phyloP scores from a whole-genome alignment of 2,113 vertebrate species.

The Serranochromis macrocephalus region DNA sequence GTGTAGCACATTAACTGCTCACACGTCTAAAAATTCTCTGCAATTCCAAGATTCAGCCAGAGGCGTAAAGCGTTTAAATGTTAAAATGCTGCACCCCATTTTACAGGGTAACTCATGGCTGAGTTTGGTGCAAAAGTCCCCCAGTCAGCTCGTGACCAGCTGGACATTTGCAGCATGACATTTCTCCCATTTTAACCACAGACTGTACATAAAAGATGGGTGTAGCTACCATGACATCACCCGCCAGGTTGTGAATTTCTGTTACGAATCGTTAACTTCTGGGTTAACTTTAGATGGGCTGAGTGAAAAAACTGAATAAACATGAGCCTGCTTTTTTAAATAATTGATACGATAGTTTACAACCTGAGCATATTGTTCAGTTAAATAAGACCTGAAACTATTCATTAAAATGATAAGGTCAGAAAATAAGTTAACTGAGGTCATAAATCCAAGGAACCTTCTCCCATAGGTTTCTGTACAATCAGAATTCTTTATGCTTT shows the following conservation, averaged over 20 bases:
- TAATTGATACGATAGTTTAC: not conserved
- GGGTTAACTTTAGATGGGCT: not conserved
- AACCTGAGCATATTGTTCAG: not conserved
- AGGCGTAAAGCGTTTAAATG: not conserved
- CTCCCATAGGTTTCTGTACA: not conserved
- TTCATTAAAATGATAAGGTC: not conserved
- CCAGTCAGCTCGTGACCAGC: not conserved
- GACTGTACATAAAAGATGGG: not conserved
- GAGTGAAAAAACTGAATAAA: not conserved
- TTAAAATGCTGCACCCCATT: not conserved
- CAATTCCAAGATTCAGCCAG: not conserved
- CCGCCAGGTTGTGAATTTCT: not conserved
- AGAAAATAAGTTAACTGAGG: not conserved
- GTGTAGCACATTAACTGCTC: not conserved
- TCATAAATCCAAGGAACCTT: not conserved
- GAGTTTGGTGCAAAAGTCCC: not conserved
- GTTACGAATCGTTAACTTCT: rapidly evolving
- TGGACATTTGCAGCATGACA: not conserved
- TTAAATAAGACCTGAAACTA: not conserved
- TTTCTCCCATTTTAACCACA: not conserved
- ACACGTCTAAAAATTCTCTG: not conserved
- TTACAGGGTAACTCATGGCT: not conserved
- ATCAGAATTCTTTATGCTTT: not conserved
- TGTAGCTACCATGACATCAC: not conserved
- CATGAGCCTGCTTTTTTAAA: not conserved